These are phyloP conservation scores for Eilema caniola DNA, from an alignment of 2,888 invertebrate genomes.

Conservation along the genomic window DNA sequence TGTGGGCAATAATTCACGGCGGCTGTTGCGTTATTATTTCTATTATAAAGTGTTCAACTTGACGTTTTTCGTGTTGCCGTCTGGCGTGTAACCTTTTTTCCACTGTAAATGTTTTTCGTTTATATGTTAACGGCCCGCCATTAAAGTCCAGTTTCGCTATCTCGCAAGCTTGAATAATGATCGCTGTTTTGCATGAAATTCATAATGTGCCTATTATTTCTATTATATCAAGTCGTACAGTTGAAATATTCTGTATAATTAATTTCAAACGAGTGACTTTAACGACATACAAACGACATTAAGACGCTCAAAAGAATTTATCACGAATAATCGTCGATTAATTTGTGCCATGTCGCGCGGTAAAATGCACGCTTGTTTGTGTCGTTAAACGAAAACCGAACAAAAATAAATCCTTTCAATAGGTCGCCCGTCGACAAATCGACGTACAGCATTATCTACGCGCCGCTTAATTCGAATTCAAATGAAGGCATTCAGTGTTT, in stretches of 20 bases:
- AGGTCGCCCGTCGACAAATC: constrained; percentile 70
- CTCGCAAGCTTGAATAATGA: constrained; percentile 63
- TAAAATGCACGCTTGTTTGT: constrained; percentile 43
- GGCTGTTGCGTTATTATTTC: constrained; percentile 83
- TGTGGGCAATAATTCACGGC: constrained; percentile 84
- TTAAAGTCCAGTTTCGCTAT: constrained; percentile 67
- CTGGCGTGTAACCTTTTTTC: constrained; percentile 70
- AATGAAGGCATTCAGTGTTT: constrained; percentile 79
- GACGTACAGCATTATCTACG: constrained; percentile 73
- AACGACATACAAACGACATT: constrained; percentile 58
- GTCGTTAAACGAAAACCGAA: constrained; percentile 53
- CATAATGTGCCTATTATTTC: constrained; percentile 51
- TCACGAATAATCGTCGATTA: constrained; percentile 54
- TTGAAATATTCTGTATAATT: constrained; percentile 61
- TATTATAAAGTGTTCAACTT: constrained; percentile 83
- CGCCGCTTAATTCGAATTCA: constrained; percentile 75
- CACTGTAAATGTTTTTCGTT: constrained; percentile 63
- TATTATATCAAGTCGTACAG: constrained; percentile 49
- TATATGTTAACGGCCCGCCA: constrained; percentile 69
- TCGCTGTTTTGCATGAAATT: constrained; percentile 66
- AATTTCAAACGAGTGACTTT: constrained; percentile 60
- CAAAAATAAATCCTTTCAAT: constrained; percentile 63
- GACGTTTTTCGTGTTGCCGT: constrained; percentile 77
- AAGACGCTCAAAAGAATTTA: constrained; percentile 65
- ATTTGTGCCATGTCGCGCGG: constrained; percentile 58